Evolutionary conservation across 2,113 vertebrate genomes (phyloP).

Genomic region (Muntiacus reevesi): DNA sequence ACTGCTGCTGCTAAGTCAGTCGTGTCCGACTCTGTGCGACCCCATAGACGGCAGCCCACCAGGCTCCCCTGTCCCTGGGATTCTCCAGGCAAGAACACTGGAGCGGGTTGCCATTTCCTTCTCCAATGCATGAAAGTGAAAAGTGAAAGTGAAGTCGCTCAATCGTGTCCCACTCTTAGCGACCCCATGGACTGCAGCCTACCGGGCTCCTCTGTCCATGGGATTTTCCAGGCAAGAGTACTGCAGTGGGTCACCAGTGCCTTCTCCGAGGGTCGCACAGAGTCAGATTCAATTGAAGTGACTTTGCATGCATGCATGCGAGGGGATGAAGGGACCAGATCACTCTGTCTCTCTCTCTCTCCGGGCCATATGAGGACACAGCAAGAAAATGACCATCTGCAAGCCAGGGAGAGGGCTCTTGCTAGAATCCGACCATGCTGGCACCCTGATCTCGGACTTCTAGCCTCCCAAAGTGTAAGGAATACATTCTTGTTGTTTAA

Average conservation of each 20-base stretch:
- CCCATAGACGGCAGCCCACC: background rate
- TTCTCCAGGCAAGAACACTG: background rate
- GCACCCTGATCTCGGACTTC: background rate
- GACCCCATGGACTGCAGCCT: background rate
- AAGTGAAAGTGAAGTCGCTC: background rate
- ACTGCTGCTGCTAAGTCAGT: background rate
- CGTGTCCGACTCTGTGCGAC: background rate
- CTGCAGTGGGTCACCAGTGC: background rate
- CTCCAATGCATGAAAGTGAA: background rate
- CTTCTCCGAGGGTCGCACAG: background rate
- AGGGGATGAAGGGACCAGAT: background rate
- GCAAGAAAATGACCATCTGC: background rate
- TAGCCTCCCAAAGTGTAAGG: background rate
- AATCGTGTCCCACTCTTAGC: background rate
- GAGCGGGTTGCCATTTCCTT: background rate
- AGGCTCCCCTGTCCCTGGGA: background rate
- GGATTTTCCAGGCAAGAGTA: background rate
- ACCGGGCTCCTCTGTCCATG: background rate
- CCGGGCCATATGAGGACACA: rapidly evolving
- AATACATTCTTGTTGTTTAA: background rate
- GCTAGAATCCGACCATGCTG: rapidly evolving
- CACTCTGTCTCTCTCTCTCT: background rate
- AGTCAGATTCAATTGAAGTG: background rate
- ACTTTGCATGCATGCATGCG: background rate
- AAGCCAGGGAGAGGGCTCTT: background rate